phyloP scores from a whole-genome alignment of 2,113 vertebrate species.

The Lophura nycthemera region DNA sequence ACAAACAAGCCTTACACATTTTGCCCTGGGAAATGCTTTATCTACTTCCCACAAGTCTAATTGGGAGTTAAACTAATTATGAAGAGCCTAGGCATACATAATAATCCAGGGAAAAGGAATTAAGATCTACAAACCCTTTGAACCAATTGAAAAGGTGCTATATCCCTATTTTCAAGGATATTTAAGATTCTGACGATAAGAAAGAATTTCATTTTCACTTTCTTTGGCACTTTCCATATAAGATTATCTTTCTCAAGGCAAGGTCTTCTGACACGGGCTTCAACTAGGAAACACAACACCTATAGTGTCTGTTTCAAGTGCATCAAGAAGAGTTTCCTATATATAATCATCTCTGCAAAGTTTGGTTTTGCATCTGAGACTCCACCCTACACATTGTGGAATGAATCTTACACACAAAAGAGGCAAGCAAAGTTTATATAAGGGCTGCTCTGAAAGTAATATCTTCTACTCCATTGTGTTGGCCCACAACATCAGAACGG shows the following conservation, averaged over 20 bases:
- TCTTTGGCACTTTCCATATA: neutral
- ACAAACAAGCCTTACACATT: neutral
- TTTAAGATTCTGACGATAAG: slow-evolving; percentile 19
- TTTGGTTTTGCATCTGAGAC: neutral
- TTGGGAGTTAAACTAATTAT: slow-evolving; percentile 37
- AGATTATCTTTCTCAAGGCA: neutral
- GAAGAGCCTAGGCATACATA: slow-evolving; percentile 23
- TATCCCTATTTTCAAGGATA: slow-evolving; percentile 20
- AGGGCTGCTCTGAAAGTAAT: neutral
- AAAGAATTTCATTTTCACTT: neutral
- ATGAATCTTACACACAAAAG: neutral
- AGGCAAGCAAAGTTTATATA: neutral
- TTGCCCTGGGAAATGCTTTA: slow-evolving; percentile 37
- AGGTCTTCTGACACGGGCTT: neutral
- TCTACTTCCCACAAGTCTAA: slow-evolving; percentile 18
- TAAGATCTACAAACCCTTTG: slow-evolving; percentile 19
- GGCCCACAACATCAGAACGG: too few relatives aligned
- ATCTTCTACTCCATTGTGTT: neutral
- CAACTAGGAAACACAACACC: neutral
- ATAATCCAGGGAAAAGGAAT: slow-evolving; percentile 41
- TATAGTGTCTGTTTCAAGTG: neutral
- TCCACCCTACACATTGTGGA: fast-evolving
- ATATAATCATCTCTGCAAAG: neutral
- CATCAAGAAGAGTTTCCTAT: neutral
- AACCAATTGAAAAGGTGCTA: slow-evolving; percentile 26